Evolutionary conservation across 2,113 vertebrate species (phyloP).

Genomic region (Centropus unirufus): DNA sequence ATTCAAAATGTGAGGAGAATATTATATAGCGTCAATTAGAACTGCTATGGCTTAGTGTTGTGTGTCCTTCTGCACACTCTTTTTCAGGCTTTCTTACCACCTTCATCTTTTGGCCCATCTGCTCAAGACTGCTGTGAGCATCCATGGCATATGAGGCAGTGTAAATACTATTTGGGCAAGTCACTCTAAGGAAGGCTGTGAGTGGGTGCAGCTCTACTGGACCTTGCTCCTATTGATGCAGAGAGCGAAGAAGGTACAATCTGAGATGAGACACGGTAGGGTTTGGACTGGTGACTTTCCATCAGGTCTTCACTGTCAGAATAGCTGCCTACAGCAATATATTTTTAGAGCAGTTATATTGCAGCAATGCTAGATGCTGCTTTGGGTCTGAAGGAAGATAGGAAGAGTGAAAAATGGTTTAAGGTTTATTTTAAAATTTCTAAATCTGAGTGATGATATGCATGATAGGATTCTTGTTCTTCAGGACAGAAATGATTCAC

Average conservation of each 20-base stretch:
- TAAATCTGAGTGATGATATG: neutral
- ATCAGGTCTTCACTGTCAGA: conserved; percentile 46
- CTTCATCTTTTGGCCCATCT: neutral
- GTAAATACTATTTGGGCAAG: neutral
- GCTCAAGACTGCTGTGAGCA: neutral
- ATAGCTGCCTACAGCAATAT: conserved; percentile 21
- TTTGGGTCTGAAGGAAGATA: neutral
- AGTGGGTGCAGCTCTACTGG: neutral
- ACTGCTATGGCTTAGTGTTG: neutral
- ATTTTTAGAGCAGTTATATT: conserved; percentile 55
- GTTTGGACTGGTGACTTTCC: conserved; percentile 37
- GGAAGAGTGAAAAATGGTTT: neutral
- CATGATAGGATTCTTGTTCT: neutral
- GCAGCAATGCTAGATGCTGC: conserved; percentile 1
- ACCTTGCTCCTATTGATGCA: neutral
- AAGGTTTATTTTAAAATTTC: conserved; percentile 27
- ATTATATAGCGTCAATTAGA: neutral
- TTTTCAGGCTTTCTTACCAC: neutral
- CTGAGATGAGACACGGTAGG: neutral
- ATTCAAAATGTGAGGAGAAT: neutral
- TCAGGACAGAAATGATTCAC: neutral
- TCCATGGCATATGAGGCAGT: neutral
- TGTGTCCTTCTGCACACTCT: neutral
- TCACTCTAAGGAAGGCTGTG: neutral
- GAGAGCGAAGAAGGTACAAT: neutral